Evolutionary conservation across 2,113 vertebrate genomes (phyloP).

Genomic region (Scatophagus argus): DNA sequence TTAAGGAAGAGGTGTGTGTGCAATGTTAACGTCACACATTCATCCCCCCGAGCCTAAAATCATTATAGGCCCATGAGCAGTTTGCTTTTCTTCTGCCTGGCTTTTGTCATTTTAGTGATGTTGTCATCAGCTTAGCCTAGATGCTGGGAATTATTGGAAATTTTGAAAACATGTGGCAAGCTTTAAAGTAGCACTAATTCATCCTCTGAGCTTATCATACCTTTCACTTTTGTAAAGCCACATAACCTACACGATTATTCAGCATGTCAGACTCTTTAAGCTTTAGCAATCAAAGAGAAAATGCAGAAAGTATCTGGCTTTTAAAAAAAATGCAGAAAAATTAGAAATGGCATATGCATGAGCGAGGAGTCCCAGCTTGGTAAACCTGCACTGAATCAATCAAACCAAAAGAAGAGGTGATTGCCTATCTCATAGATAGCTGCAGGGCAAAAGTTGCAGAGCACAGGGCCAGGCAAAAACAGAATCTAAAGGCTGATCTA

Average conservation of each 20-base stretch:
- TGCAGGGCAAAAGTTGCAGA: conserved; percentile 57
- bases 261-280: conserved; percentile 35
- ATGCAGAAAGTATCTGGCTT: conserved; percentile 22
- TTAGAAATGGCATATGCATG: conserved; percentile 33
- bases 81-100: conserved; percentile 37
- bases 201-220: conserved; percentile 49
- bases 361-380: conserved; percentile 29
- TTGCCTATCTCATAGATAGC: conserved; percentile 55
- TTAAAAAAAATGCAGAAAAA: conserved; percentile 9
- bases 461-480: conserved; percentile 61
- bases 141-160: conserved; percentile 52
- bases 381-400: conserved; percentile 73
- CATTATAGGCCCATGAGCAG: conserved; percentile 44
- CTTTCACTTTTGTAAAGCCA: conserved; percentile 53
- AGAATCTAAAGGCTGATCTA: conserved; percentile 73
- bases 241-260: conserved; percentile 46
- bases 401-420: conserved; percentile 64
- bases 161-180: conserved; percentile 37
- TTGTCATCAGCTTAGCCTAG: conserved; percentile 62
- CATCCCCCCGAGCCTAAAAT: conserved; percentile 31
- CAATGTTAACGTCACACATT: conserved; percentile 36
- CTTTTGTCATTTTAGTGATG: conserved; percentile 54
- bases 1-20: conserved; percentile 38
- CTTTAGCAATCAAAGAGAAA: conserved; percentile 39
- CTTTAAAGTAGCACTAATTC: conserved; percentile 60